A percentile compares a stretch with the other conserved stretches of the same genome.
phyloP scores from a whole-genome alignment of 2,797 vertebrate genomes.

The Enoplosus armatus region DNA sequence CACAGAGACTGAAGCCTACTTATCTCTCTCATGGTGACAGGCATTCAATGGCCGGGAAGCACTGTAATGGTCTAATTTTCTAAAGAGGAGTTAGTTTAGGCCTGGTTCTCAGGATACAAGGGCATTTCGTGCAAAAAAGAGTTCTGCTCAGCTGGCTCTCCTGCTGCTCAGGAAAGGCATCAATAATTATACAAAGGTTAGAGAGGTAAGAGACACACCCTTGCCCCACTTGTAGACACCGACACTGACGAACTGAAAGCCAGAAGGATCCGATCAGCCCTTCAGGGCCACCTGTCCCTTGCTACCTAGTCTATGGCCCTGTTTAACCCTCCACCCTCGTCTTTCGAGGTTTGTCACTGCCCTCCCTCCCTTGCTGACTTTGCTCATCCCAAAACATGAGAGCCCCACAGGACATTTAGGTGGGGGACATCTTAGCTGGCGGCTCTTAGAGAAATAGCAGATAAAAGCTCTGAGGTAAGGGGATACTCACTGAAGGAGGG shows the following conservation, averaged over 20 bases:
- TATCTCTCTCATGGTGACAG: constrained; percentile 35
- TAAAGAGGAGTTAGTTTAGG: constrained; percentile 25
- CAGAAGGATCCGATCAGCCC: constrained; percentile 37
- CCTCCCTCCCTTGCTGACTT: neutral
- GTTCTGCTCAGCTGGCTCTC: constrained; percentile 13
- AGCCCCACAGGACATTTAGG: constrained; percentile 17
- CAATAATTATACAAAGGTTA: constrained; percentile 61
- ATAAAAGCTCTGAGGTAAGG: constrained; percentile 59
- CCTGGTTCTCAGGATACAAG: constrained; percentile 3
- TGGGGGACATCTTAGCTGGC: constrained; percentile 8
- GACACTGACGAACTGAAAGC: constrained; percentile 32
- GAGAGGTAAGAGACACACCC: constrained; percentile 15
- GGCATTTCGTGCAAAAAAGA: too few species aligned
- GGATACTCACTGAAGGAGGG: constrained; percentile 43
- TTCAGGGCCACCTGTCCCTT: constrained; percentile 34
- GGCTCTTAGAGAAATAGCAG: constrained; percentile 8
- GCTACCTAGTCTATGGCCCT: neutral
- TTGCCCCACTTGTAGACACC: constrained; percentile 45
- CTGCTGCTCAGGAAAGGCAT: constrained; percentile 23
- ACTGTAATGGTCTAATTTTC: constrained; percentile 39
- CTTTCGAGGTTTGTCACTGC: neutral
- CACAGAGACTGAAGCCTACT: constrained; percentile 56
- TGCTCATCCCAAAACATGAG: constrained; percentile 25
- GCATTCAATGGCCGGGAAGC: constrained; percentile 32
- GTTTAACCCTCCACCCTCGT: constrained; percentile 9